Conservation (phyloP, 2,113 vertebrate species). For the Scophthalmus maximus region DNA sequence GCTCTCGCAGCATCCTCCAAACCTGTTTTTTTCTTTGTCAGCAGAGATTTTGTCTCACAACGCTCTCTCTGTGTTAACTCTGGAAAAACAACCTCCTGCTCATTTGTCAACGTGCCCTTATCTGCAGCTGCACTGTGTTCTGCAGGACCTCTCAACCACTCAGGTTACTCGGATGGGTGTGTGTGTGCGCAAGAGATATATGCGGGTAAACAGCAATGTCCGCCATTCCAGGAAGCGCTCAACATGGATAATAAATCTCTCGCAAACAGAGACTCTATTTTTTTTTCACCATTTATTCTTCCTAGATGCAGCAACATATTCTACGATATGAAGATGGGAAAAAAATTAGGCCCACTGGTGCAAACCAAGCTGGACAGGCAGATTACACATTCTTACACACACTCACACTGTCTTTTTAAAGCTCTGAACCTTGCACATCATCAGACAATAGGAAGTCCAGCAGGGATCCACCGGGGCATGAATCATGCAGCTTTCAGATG, state of each 20-base stretch:
- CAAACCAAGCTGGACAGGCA: neutral
- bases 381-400: neutral
- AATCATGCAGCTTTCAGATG: constrained; percentile 8
- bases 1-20: constrained; percentile 22
- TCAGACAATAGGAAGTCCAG: neutral
- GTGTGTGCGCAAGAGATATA: neutral
- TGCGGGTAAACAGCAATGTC: constrained; percentile 33
- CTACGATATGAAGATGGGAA: neutral
- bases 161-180: constrained; percentile 63
- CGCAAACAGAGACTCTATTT: constrained; percentile 36
- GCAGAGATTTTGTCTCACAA: constrained; percentile 54
- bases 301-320: constrained; percentile 6
- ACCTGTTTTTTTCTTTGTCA: constrained; percentile 7
- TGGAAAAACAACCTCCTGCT: constrained; percentile 52
- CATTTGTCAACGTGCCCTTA: constrained; percentile 77
- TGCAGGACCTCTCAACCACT: constrained; percentile 66
- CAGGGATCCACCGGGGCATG: constrained; percentile 3
- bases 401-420: constrained; percentile 2
- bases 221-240: constrained; percentile 8
- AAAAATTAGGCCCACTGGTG: neutral
- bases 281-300: neutral
- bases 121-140: constrained; percentile 70
- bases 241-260: constrained; percentile 44
- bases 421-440: neutral
- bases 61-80: constrained; percentile 55